These are phyloP conservation scores for Apantesis nais DNA, from an alignment of 2,888 invertebrate genomes.

Conservation along the genomic window DNA sequence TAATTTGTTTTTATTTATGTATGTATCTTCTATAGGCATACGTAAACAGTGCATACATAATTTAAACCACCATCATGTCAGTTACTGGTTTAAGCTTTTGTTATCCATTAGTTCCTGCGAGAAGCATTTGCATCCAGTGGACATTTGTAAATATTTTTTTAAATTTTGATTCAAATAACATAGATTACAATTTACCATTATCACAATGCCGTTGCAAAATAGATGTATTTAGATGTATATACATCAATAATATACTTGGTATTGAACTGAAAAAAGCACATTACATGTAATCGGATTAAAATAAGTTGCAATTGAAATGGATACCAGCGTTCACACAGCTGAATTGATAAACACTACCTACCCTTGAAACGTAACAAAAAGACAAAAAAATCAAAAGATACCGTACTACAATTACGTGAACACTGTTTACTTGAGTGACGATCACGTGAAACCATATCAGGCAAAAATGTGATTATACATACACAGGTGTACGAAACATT, in stretches of 20 bases:
- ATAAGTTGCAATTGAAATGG: background rate
- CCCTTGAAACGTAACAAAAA: background rate
- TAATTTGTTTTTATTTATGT: background rate
- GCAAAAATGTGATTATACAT: conserved; percentile 1
- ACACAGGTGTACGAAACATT: background rate
- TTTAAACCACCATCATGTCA: no score
- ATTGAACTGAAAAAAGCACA: background rate
- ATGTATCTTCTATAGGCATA: no score
- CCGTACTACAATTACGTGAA: background rate
- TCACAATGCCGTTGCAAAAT: background rate
- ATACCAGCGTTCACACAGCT: background rate
- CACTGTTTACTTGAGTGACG: conserved; percentile 6
- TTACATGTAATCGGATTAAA: background rate
- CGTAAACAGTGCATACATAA: no score
- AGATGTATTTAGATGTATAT: background rate
- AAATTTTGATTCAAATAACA: background rate
- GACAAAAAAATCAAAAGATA: background rate
- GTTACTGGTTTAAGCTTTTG: no score
- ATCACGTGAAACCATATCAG: conserved; percentile 9
- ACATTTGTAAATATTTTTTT: background rate
- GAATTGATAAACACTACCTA: background rate
- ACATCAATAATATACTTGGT: background rate
- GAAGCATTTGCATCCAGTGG: background rate
- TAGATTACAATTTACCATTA: background rate
- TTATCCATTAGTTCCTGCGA: background rate